A percentile compares a stretch with the other conserved stretches of the same genome.
Evolutionary conservation across 2,888 invertebrate genomes (phyloP).

Genomic region (Aethes cnicana): DNA sequence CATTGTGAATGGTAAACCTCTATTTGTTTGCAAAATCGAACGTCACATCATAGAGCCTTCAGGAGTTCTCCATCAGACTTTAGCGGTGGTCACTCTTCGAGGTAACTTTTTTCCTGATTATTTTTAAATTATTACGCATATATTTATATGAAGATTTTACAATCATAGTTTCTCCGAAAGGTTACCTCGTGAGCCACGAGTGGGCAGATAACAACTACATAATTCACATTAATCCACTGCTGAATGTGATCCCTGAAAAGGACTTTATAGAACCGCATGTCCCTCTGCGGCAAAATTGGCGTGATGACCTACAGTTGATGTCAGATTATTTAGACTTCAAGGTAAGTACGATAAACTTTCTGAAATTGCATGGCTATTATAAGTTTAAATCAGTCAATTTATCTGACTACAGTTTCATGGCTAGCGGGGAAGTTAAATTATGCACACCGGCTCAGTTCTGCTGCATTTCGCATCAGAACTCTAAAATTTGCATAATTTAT

Average conservation of each 20-base stretch:
- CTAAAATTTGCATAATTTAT: constrained; percentile 20
- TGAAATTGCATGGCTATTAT: constrained; percentile 3
- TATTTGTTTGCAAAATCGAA: constrained; percentile 82
- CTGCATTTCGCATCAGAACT: constrained; percentile 13
- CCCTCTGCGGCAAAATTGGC: constrained; percentile 78
- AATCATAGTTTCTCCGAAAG: too few species aligned
- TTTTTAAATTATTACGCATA: too few species aligned
- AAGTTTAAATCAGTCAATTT: constrained; percentile 8
- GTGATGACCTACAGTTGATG: constrained; percentile 82
- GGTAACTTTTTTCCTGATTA: too few species aligned
- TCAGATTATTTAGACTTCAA: constrained; percentile 84
- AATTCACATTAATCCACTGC: constrained; percentile 82
- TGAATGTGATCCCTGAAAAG: constrained; percentile 57
- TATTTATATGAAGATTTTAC: too few species aligned
- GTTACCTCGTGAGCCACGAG: constrained; percentile 83
- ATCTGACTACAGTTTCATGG: constrained; percentile 13
- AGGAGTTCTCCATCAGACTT: constrained; percentile 75
- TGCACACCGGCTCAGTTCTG: constrained; percentile 20
- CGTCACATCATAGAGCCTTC: constrained; percentile 81
- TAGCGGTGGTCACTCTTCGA: constrained; percentile 78
- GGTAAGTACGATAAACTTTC: constrained; percentile 58
- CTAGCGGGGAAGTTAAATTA: constrained; percentile 20
- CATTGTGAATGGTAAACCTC: constrained; percentile 71
- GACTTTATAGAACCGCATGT: constrained; percentile 66
- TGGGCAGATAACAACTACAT: constrained; percentile 82